phyloP scores from a whole-genome alignment of 2,888 invertebrate genomes.

The Drosophila conformis region DNA sequence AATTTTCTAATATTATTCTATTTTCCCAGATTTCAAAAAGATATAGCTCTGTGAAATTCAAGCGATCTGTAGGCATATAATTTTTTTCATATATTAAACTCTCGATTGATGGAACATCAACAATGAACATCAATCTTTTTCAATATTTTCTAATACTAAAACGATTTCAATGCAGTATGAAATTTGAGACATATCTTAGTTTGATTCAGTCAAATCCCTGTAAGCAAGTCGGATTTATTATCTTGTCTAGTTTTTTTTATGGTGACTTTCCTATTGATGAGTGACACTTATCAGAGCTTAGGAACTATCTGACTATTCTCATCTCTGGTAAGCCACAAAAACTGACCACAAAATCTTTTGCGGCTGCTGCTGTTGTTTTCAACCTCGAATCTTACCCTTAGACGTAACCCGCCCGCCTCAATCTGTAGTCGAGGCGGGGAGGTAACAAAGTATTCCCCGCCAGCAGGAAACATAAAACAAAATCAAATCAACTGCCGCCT shows the following conservation, averaged over 20 bases:
- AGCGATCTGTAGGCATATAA: background rate
- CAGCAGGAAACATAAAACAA: constrained; percentile 78
- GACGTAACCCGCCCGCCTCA: constrained; percentile 1
- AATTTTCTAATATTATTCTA: background rate
- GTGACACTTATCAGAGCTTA: constrained; percentile 3
- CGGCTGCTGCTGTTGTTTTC: constrained; percentile 17
- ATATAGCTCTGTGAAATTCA: background rate
- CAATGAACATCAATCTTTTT: background rate
- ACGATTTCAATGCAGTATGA: background rate
- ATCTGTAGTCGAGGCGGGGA: constrained; percentile 28
- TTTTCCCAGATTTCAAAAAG: background rate
- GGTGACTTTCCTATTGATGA: constrained; percentile 4
- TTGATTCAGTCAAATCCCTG: background rate
- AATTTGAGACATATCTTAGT: background rate
- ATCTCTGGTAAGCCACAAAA: constrained; percentile 54
- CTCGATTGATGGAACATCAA: background rate
- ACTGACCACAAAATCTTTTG: constrained; percentile 69
- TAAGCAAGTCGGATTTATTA: background rate
- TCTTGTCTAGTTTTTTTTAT: background rate
- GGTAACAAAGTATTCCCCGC: constrained; percentile 42
- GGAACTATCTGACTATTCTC: constrained; percentile 16
- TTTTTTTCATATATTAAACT: background rate
- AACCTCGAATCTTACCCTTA: constrained; percentile 33
- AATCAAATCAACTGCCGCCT: constrained; percentile 75
- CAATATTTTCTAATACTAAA: background rate